These are phyloP conservation scores for Syrphus vitripennis DNA, from an alignment of 2,888 invertebrate species.

Conservation along the genomic window DNA sequence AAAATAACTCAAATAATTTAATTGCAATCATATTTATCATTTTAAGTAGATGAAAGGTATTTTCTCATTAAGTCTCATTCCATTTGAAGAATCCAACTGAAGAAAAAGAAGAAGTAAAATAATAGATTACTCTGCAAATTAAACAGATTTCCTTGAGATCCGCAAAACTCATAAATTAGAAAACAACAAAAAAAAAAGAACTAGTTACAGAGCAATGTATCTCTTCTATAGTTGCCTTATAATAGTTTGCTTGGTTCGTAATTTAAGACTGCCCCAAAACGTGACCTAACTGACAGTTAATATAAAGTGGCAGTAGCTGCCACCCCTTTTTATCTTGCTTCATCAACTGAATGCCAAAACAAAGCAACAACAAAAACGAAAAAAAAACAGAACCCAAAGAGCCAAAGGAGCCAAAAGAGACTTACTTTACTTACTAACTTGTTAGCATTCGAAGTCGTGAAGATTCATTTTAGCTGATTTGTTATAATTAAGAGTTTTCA, in stretches of 20 bases:
- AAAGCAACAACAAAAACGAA: not conserved
- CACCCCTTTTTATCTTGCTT: constrained; percentile 16
- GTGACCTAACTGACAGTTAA: constrained; percentile 42
- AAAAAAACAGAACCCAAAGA: not conserved
- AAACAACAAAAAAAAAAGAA: not conserved
- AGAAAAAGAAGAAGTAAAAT: not conserved
- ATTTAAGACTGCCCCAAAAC: constrained; percentile 15
- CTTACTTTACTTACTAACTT: constrained; percentile 8
- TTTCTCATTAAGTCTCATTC: constrained; percentile 12
- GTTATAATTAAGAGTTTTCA: constrained; percentile 60
- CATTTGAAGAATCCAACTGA: not conserved
- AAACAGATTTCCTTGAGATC: constrained; percentile 3
- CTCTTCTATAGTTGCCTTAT: not conserved
- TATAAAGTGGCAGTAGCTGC: constrained; percentile 40
- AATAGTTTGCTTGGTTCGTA: not conserved
- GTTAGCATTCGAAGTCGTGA: constrained; percentile 39
- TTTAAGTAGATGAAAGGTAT: constrained; percentile 1
- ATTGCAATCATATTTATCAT: constrained; percentile 22
- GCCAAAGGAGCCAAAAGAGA: not conserved
- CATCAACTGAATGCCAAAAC: not conserved
- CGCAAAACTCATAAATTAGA: constrained; percentile 38
- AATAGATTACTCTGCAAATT: constrained; percentile 2
- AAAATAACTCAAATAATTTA: constrained; percentile 12
- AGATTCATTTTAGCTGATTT: constrained; percentile 60
- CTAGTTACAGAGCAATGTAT: not conserved